Conservation (phyloP, 2,888 invertebrate genomes). For the Chrysolina oricalcia region DNA sequence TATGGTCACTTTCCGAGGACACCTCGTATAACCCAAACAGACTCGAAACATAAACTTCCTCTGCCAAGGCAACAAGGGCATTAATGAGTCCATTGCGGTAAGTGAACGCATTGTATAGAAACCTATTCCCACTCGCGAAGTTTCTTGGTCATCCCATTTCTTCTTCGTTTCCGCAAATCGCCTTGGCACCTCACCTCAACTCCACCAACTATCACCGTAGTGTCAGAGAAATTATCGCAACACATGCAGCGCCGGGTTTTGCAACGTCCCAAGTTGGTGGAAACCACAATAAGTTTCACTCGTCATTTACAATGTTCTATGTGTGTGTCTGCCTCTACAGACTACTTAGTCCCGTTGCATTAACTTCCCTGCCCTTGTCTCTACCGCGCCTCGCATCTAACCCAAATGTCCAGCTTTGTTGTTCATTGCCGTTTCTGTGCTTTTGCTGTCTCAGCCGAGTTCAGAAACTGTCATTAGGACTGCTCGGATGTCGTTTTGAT, state of each 20-base stretch:
- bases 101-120: no score
- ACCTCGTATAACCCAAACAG: no score
- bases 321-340: slow-evolving; percentile 37
- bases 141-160: neutral
- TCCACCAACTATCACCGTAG: slow-evolving; percentile 37
- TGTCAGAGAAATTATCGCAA: slow-evolving; percentile 46
- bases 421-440: slow-evolving; percentile 37
- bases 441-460: slow-evolving; percentile 29
- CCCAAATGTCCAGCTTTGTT: slow-evolving; percentile 39
- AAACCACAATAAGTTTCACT: slow-evolving; percentile 53
- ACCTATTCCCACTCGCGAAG: neutral
- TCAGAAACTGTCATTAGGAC: slow-evolving; percentile 46
- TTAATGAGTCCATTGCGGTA: no score
- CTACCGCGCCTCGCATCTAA: neutral
- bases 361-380: slow-evolving; percentile 35
- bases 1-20: neutral
- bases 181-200: slow-evolving; percentile 33
- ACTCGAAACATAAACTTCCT: neutral
- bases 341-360: slow-evolving; percentile 40
- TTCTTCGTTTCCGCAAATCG: slow-evolving; percentile 13
- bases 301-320: slow-evolving; percentile 46
- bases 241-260: slow-evolving; percentile 39
- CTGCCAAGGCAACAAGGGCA: no score
- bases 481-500: slow-evolving; percentile 44
- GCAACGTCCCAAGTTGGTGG: slow-evolving; percentile 37